Percentiles rank a stretch among this genome's conserved stretches.
Evolutionary conservation across 2,888 invertebrate species (phyloP).

Genomic region (Dryobotodes eremita): DNA sequence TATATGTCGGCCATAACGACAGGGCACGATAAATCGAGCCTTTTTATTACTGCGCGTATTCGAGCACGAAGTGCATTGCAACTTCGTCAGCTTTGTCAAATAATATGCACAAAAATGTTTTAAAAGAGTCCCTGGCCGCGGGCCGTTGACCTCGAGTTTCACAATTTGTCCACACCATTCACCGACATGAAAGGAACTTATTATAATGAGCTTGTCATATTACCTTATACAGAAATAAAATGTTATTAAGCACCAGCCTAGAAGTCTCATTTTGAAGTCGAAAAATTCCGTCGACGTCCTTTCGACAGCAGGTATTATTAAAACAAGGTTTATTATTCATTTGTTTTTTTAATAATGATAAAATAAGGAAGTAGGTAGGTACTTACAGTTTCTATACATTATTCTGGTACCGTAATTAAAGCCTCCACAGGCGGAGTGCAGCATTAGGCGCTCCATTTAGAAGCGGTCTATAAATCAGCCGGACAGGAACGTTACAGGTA

Average conservation of each 20-base stretch:
- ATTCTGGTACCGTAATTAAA: slow-evolving; percentile 48
- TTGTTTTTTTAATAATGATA: background rate
- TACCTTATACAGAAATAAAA: slow-evolving; percentile 37
- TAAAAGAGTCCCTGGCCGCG: slow-evolving; percentile 56
- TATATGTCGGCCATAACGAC: slow-evolving; percentile 48
- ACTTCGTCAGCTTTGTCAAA: slow-evolving; percentile 66
- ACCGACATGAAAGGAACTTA: slow-evolving; percentile 64
- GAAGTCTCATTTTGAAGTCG: slow-evolving; percentile 12
- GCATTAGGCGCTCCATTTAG: slow-evolving; percentile 51
- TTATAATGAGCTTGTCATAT: slow-evolving; percentile 61
- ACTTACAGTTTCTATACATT: slow-evolving; percentile 8
- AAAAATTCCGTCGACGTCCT: background rate
- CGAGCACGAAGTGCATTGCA: slow-evolving; percentile 64
- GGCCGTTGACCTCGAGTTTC: slow-evolving; percentile 69
- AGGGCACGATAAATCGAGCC: slow-evolving; percentile 55
- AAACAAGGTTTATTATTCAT: slow-evolving; percentile 21
- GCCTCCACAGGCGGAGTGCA: slow-evolving; percentile 35
- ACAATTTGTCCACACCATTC: slow-evolving; percentile 69
- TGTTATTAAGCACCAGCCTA: slow-evolving; percentile 1
- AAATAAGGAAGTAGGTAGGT: background rate
- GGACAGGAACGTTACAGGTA: slow-evolving; percentile 52
- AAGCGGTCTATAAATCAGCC: slow-evolving; percentile 57
- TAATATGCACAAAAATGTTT: slow-evolving; percentile 69
- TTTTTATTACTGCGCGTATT: slow-evolving; percentile 62
- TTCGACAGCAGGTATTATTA: slow-evolving; percentile 13